These are phyloP conservation scores for Trypoxylus dichotomus DNA, from an alignment of 1,140 invertebrate species.

Conservation along the genomic window DNA sequence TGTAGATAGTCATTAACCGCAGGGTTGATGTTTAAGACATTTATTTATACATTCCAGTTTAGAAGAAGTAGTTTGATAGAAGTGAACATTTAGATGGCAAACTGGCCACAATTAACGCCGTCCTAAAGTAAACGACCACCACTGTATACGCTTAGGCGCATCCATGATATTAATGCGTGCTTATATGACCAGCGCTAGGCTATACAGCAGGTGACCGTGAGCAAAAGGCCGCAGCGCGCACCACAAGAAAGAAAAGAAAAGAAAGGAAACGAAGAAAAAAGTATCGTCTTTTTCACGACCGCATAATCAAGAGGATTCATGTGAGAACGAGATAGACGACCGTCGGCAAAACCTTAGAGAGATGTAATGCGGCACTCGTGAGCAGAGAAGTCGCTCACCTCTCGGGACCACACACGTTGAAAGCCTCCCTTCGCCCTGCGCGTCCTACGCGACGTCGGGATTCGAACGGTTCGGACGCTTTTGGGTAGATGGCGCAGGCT, in stretches of 20 bases:
- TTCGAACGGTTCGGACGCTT: conserved; percentile 7
- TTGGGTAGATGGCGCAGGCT: conserved; percentile 34
- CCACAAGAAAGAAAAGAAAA: background rate
- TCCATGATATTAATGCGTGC: background rate
- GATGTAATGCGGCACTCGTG: conserved; percentile 24
- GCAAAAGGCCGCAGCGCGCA: conserved; percentile 5
- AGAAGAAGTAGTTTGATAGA: too few species aligned
- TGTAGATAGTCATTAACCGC: too few species aligned
- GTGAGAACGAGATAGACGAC: conserved; percentile 22
- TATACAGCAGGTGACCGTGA: conserved; percentile 21
- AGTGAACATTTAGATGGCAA: too few species aligned
- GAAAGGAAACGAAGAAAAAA: background rate
- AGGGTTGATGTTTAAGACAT: too few species aligned
- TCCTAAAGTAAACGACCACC: background rate
- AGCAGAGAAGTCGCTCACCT: conserved; percentile 43
- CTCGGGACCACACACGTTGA: conserved; percentile 45
- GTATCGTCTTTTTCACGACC: conserved; percentile 13
- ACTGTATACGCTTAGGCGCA: background rate
- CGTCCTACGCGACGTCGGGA: background rate
- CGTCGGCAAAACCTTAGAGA: conserved; percentile 24
- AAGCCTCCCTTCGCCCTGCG: conserved; percentile 30
- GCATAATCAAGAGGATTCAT: conserved; percentile 20
- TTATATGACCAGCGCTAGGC: background rate
- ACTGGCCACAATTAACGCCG: too few species aligned
- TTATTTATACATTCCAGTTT: too few species aligned